Evolutionary conservation across 2,113 vertebrate species (phyloP).

Genomic region (Chaetops frenatus): DNA sequence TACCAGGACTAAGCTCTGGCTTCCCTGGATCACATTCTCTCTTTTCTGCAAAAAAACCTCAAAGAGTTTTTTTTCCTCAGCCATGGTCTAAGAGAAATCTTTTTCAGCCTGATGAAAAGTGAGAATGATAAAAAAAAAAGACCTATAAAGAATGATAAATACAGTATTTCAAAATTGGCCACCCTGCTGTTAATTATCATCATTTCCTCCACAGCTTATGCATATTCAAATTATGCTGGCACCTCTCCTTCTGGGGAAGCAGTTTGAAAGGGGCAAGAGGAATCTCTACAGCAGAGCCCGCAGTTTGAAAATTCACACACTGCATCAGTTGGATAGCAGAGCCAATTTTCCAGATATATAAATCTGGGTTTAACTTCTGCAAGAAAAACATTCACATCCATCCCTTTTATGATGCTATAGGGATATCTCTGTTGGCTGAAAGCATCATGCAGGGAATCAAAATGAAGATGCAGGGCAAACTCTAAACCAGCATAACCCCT

Average conservation of each 20-base stretch:
- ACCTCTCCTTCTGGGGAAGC: not conserved
- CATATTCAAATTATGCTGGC: not conserved
- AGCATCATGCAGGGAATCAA: not conserved
- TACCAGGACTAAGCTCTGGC: not conserved
- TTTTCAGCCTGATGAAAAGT: not conserved
- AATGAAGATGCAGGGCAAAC: not conserved
- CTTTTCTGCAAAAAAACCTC: not conserved
- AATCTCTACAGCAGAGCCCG: not conserved
- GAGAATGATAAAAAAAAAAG: not conserved
- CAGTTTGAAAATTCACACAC: not conserved
- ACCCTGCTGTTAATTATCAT: constrained; percentile 28
- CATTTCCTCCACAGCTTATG: not conserved
- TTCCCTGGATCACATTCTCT: not conserved
- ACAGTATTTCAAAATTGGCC: not conserved
- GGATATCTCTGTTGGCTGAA: not conserved
- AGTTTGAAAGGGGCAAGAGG: not conserved
- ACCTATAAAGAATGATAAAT: not conserved
- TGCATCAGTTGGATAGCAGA: not conserved
- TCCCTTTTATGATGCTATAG: not conserved
- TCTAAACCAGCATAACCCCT: not conserved
- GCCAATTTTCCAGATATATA: not conserved
- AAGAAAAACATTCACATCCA: not conserved
- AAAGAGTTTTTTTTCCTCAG: not conserved
- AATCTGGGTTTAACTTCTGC: not conserved
- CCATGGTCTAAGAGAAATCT: not conserved